A percentile compares a stretch with the other conserved stretches of the same genome.
phyloP scores from a whole-genome alignment of 2,113 vertebrate species.

The Lagenorhynchus albirostris region DNA sequence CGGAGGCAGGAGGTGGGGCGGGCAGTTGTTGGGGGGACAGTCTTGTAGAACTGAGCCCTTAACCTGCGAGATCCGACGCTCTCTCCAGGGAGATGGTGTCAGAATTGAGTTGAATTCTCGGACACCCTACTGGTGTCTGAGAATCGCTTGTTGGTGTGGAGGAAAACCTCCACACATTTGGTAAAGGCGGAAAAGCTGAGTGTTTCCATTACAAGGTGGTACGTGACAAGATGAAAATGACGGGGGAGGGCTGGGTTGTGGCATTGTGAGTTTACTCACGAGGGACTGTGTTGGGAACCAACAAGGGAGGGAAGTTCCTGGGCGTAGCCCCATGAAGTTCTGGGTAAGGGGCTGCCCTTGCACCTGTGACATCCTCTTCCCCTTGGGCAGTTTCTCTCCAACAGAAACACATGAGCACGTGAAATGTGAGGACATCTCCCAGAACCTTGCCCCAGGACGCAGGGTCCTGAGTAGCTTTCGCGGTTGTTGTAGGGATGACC shows the following conservation, averaged over 20 bases:
- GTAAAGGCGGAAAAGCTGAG: not conserved
- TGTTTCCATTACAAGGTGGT: not conserved
- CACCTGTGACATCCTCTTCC: not conserved
- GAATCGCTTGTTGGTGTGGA: too few species aligned
- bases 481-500: fast-evolving
- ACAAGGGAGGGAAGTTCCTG: too few species aligned
- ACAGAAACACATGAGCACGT: fast-evolving
- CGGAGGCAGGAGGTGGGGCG: not conserved
- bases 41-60: not conserved
- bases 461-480: not conserved
- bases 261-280: not conserved
- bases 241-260: not conserved
- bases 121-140: not conserved
- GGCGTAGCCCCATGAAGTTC: not conserved
- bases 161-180: not conserved
- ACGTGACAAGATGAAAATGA: not conserved
- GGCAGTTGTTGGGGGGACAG: too few species aligned
- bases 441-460: not conserved
- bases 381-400: not conserved
- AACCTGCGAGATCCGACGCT: not conserved
- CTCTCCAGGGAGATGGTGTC: not conserved
- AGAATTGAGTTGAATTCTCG: not conserved
- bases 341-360: not conserved
- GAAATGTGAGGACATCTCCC: too few species aligned
- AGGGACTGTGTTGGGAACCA: too few species aligned